These are phyloP conservation scores for Rhizoglyphus robini DNA, from an alignment of 1,140 invertebrate genomes.

Conservation along the genomic window DNA sequence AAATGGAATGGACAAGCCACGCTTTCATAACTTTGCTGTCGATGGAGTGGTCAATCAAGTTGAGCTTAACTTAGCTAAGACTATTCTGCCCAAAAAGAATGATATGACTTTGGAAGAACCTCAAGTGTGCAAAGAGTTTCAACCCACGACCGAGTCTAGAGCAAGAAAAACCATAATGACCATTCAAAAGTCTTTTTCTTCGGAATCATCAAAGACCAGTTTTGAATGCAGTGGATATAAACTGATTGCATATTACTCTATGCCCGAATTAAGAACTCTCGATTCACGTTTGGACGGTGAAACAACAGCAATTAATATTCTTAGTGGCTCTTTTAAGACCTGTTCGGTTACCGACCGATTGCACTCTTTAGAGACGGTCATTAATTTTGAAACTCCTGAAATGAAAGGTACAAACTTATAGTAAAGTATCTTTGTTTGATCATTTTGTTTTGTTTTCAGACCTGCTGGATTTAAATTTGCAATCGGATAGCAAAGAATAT, in stretches of 20 bases:
- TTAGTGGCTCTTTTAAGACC: no score
- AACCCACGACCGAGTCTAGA: background rate
- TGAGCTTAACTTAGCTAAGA: background rate
- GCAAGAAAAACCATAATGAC: background rate
- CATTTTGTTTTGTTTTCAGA: background rate
- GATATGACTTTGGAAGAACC: background rate
- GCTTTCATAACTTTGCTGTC: background rate
- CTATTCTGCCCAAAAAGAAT: background rate
- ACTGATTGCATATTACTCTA: constrained; percentile 28
- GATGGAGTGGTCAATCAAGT: background rate
- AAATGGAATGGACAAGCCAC: background rate
- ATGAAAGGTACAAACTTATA: no score
- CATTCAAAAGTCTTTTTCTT: constrained; percentile 22
- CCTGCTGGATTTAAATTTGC: background rate
- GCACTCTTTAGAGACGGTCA: no score
- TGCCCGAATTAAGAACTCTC: constrained; percentile 26
- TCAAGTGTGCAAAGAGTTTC: background rate
- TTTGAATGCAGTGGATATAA: constrained; percentile 41
- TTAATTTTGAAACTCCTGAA: no score
- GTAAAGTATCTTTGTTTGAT: background rate
- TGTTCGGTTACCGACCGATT: no score
- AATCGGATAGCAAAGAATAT: background rate
- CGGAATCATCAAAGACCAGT: constrained; percentile 21
- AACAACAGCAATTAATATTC: no score
- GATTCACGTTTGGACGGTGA: no score